These are phyloP conservation scores for Cervus canadensis DNA, from an alignment of 2,113 vertebrate species.

Conservation along the genomic window DNA sequence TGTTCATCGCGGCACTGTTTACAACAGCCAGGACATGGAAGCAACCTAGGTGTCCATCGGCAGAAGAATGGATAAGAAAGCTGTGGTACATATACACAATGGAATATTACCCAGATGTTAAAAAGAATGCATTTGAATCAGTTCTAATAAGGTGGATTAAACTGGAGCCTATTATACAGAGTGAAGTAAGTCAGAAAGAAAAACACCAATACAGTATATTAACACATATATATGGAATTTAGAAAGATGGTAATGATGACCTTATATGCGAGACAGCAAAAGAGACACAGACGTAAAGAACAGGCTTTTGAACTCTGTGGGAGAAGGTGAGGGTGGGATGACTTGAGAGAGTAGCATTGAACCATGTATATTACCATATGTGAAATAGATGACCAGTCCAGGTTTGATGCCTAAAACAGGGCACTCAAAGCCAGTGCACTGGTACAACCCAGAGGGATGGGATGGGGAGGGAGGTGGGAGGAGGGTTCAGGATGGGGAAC, in stretches of 20 bases:
- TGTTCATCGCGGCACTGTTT: neutral
- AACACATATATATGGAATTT: neutral
- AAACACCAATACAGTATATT: neutral
- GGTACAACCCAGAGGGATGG: too few species aligned
- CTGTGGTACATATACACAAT: neutral
- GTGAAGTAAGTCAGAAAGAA: neutral
- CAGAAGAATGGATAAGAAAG: neutral
- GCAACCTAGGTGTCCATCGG: accelerated
- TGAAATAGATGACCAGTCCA: neutral
- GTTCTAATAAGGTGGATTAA: neutral
- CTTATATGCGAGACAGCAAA: neutral
- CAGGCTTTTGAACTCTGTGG: neutral
- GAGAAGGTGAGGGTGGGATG: neutral
- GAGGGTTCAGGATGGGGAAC: neutral
- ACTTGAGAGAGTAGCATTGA: neutral
- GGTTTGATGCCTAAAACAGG: too few species aligned
- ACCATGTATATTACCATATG: neutral
- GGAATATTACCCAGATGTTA: neutral
- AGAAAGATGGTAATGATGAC: neutral
- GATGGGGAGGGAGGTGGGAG: neutral
- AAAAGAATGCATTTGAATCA: neutral
- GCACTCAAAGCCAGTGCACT: too few species aligned
- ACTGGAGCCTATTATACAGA: neutral
- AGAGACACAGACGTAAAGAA: neutral
- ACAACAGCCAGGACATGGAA: neutral